phyloP scores from a whole-genome alignment of 1,140 invertebrate species.

The Panagrolaimus sp. region DNA sequence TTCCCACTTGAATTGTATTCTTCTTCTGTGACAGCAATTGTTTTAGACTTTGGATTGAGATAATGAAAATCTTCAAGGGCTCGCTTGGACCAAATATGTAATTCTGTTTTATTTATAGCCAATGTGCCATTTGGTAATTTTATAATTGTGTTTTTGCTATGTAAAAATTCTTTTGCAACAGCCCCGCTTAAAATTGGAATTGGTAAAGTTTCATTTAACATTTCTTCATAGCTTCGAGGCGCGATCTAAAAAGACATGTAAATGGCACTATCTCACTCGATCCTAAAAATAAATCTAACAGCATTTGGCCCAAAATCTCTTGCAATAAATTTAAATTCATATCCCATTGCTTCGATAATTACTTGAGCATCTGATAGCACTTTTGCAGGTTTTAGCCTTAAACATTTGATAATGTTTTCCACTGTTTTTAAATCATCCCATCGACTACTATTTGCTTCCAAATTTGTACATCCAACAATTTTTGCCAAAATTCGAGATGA shows the following conservation, averaged over 20 bases:
- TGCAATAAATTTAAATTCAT: background rate
- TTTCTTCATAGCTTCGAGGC: background rate
- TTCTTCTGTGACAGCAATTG: background rate
- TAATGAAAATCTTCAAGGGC: too few relatives aligned
- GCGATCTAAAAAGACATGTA: background rate
- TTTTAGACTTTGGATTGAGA: too few relatives aligned
- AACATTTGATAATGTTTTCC: background rate
- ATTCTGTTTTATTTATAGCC: too few relatives aligned
- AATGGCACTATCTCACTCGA: too few relatives aligned
- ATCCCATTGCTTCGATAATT: background rate
- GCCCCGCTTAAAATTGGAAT: background rate
- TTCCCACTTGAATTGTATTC: background rate
- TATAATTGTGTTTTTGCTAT: background rate
- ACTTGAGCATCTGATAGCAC: background rate
- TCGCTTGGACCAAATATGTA: too few relatives aligned
- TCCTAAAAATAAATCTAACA: background rate
- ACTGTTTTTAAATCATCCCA: background rate
- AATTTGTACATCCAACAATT: background rate
- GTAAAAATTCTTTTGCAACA: background rate
- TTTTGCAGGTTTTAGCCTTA: background rate
- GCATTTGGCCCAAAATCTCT: conserved; percentile 4
- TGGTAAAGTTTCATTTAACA: background rate
- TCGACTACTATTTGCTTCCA: background rate
- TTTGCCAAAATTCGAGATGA: background rate
- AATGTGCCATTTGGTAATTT: too few relatives aligned